Conservation (phyloP, 2,797 vertebrate species). For the Picus viridis region DNA sequence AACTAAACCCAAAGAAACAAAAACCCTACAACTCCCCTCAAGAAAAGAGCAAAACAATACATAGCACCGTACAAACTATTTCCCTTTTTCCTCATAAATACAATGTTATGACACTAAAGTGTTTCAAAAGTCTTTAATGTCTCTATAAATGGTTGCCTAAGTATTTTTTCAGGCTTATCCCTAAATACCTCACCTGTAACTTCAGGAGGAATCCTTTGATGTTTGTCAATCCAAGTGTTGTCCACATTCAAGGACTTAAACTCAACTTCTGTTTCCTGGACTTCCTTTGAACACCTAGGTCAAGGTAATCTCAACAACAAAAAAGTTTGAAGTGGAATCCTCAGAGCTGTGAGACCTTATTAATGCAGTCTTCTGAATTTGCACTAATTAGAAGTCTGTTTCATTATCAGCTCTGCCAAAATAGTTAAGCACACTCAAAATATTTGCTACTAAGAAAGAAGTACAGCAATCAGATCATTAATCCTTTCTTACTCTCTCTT, state of each 20-base stretch:
- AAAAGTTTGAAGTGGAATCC: neutral
- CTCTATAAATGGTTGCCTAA: neutral
- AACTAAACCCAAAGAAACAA: neutral
- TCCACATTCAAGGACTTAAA: neutral
- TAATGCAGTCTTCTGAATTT: neutral
- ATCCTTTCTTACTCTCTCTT: neutral
- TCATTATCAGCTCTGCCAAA: neutral
- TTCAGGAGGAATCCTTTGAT: neutral
- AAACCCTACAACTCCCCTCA: no score
- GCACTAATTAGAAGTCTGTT: neutral
- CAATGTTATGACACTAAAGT: neutral
- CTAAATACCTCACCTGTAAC: neutral
- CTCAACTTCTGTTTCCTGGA: neutral
- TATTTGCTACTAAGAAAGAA: neutral
- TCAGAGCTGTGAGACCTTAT: neutral
- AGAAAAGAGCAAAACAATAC: no score
- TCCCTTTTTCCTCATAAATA: neutral
- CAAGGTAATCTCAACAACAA: neutral
- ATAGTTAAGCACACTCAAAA: neutral
- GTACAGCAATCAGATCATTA: neutral
- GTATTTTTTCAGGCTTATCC: neutral
- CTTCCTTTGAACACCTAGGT: neutral
- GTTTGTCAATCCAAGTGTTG: neutral
- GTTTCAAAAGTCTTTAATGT: neutral
- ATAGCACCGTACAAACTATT: accelerated